Percentiles rank a stretch among this genome's conserved stretches.
These are phyloP conservation scores for Colostygia pectinataria DNA, from an alignment of 2,888 invertebrate species.

Conservation along the genomic window DNA sequence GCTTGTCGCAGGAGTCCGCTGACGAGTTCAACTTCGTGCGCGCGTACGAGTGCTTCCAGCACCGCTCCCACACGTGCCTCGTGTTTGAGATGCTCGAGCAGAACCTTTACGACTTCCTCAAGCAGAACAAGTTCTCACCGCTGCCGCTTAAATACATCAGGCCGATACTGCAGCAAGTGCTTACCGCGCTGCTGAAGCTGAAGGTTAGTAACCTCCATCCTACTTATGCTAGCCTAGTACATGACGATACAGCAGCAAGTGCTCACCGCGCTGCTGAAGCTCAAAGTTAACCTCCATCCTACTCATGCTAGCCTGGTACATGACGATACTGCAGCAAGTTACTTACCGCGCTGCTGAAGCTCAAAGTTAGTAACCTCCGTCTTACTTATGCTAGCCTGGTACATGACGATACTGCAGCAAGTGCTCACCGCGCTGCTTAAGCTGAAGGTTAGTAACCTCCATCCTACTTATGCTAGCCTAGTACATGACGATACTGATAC, in stretches of 20 bases:
- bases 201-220: conserved; percentile 82
- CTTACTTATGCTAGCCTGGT: not conserved
- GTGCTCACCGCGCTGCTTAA: too few species aligned
- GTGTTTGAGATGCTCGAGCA: conserved; percentile 99
- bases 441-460: too few species aligned
- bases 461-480: not conserved
- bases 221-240: not conserved
- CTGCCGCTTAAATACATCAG: conserved; percentile 98
- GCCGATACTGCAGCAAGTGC: conserved; percentile 99
- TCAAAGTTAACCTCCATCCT: not conserved
- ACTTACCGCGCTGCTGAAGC: not conserved
- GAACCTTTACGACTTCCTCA: conserved; percentile 99
- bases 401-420: not conserved
- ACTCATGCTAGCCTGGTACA: conserved; percentile 10
- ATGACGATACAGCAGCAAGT: too few species aligned
- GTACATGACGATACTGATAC: too few species aligned
- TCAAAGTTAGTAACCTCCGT: not conserved
- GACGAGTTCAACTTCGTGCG: conserved; percentile 99
- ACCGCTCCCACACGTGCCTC: conserved; percentile 99
- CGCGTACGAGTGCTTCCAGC: conserved; percentile 99
- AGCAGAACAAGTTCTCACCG: conserved; percentile 99
- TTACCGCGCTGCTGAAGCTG: conserved; percentile 92
- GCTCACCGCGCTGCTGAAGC: too few species aligned
- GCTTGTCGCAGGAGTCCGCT: conserved; percentile 97
- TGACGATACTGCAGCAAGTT: too few species aligned